A percentile compares a stretch with the other conserved stretches of the same genome.
phyloP scores from a whole-genome alignment of 2,113 vertebrate genomes.

The Datnioides undecimradiatus region DNA sequence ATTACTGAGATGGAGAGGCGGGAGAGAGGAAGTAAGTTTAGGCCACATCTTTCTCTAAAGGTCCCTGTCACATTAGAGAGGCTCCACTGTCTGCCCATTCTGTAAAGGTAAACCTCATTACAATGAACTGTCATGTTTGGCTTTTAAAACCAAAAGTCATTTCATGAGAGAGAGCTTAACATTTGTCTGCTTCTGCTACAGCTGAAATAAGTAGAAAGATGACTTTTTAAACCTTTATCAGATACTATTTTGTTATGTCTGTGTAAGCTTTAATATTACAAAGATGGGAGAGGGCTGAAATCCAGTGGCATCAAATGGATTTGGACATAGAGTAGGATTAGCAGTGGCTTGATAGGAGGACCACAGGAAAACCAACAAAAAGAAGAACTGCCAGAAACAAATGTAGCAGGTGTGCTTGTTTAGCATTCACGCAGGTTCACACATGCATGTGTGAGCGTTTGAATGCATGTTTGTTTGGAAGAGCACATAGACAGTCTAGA shows the following conservation, averaged over 20 bases:
- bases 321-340: background rate
- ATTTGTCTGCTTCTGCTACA: background rate
- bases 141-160: constrained; percentile 2
- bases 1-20: constrained; percentile 11
- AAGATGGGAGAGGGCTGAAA: background rate
- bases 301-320: background rate
- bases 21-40: background rate
- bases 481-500: constrained; percentile 24
- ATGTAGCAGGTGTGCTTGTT: constrained; percentile 20
- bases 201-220: background rate
- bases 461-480: constrained; percentile 14
- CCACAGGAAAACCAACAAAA: background rate
- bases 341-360: background rate
- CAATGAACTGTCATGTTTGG: background rate
- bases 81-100: background rate
- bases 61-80: constrained; percentile 44
- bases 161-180: background rate
- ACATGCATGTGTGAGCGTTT: constrained; percentile 7
- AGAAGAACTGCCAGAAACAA: background rate
- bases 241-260: background rate
- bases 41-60: constrained; percentile 34
- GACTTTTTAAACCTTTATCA: background rate
- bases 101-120: constrained; percentile 26
- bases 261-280: background rate
- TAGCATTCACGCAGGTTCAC: constrained; percentile 21